Conservation (phyloP, 1,140 invertebrate genomes). For the Drosophila funebris region DNA sequence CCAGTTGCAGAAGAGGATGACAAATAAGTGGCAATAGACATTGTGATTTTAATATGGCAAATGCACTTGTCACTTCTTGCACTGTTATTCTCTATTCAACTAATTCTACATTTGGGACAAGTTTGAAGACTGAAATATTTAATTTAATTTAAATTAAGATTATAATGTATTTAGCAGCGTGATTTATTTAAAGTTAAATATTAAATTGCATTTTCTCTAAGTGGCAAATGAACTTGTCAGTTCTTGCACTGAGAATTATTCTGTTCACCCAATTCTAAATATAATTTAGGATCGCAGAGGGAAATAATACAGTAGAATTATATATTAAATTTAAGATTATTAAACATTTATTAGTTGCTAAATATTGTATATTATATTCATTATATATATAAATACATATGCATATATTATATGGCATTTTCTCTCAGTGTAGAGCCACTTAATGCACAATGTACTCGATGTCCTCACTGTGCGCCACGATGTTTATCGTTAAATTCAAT, state of each 20-base stretch:
- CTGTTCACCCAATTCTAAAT: not conserved
- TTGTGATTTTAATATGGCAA: slow-evolving; percentile 52
- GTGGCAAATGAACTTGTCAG: not conserved
- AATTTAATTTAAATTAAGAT: too few relatives aligned
- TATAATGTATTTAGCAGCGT: not conserved
- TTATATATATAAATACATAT: too few relatives aligned
- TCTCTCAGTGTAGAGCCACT: slow-evolving; percentile 1
- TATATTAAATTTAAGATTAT: too few relatives aligned
- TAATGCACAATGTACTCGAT: slow-evolving; percentile 1
- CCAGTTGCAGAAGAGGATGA: slow-evolving; percentile 2
- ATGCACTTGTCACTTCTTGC: slow-evolving; percentile 11
- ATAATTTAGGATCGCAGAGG: not conserved
- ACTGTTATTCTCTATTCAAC: not conserved
- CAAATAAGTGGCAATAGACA: slow-evolving; percentile 48
- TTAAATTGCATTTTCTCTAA: not conserved
- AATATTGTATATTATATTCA: too few relatives aligned
- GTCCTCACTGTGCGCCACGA: slow-evolving; percentile 25
- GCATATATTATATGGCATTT: too few relatives aligned
- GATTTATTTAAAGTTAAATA: not conserved
- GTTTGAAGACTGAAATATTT: too few relatives aligned
- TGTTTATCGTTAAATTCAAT: slow-evolving; percentile 81
- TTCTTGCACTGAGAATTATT: too few relatives aligned
- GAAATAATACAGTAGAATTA: too few relatives aligned
- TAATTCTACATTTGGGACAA: too few relatives aligned
- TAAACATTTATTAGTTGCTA: too few relatives aligned